Percentiles rank a stretch among this genome's conserved stretches.
phyloP scores from a whole-genome alignment of 2,113 vertebrate species.

The Mystacornis crossleyi region DNA sequence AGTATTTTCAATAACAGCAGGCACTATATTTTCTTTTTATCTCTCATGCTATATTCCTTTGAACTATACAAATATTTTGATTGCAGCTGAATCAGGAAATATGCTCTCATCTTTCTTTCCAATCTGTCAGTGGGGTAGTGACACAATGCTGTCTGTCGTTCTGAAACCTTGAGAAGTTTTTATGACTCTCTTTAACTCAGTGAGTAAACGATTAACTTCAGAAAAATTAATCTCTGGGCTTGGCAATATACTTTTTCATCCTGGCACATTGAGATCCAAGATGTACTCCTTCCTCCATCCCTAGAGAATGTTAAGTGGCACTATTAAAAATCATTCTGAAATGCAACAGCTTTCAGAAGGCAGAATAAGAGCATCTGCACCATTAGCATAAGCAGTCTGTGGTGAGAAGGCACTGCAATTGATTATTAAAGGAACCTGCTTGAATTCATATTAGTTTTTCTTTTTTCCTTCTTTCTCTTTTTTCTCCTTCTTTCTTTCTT shows the following conservation, averaged over 20 bases:
- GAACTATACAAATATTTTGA: slow-evolving; percentile 15
- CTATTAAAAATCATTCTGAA: slow-evolving; percentile 20
- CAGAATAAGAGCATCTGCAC: slow-evolving; percentile 17
- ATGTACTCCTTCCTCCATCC: neutral
- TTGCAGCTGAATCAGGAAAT: neutral
- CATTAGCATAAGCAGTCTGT: slow-evolving; percentile 7
- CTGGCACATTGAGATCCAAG: neutral
- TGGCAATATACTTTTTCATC: neutral
- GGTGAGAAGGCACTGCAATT: neutral
- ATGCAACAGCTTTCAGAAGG: neutral
- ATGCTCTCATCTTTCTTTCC: neutral
- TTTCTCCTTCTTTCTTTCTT: too few species aligned
- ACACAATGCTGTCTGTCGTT: neutral
- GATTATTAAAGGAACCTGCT: neutral
- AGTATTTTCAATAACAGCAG: neutral
- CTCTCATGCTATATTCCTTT: neutral
- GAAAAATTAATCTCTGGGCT: neutral
- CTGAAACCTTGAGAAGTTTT: neutral
- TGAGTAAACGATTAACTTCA: neutral
- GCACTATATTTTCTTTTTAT: neutral
- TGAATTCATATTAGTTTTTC: neutral
- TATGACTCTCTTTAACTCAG: neutral
- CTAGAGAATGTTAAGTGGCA: slow-evolving; percentile 10
- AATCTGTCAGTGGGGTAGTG: neutral
- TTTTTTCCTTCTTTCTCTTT: neutral